Percentiles rank a stretch among this genome's conserved stretches.
phyloP scores from a whole-genome alignment of 2,113 vertebrate genomes.

The Isurus oxyrinchus region DNA sequence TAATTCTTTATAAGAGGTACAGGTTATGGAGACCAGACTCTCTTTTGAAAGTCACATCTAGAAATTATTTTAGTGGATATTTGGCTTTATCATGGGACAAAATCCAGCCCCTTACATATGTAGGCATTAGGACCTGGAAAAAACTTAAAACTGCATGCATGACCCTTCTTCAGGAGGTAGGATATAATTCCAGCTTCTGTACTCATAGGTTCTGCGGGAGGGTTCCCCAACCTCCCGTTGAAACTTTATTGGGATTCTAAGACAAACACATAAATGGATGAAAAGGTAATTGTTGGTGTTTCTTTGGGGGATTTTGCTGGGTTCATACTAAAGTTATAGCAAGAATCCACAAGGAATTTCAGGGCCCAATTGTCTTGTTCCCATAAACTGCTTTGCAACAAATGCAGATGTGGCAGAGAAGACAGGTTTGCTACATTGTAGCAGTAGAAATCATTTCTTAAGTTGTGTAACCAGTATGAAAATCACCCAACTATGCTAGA shows the following conservation, averaged over 20 bases:
- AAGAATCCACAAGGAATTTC: too few relatives aligned
- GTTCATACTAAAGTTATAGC: background rate
- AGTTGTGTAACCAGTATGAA: background rate
- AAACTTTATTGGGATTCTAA: background rate
- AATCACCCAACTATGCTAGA: background rate
- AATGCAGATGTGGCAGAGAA: background rate
- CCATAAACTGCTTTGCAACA: background rate
- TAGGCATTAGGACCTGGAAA: background rate
- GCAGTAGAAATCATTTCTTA: background rate
- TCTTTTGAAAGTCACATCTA: background rate
- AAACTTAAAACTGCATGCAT: background rate
- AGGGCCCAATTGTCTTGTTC: background rate
- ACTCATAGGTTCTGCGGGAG: background rate
- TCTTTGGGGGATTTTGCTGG: background rate
- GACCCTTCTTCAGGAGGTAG: background rate
- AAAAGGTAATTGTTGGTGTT: background rate
- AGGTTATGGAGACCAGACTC: background rate
- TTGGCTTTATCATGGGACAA: background rate
- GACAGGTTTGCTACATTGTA: background rate
- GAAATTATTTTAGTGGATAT: background rate
- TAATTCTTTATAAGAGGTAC: constrained; percentile 28
- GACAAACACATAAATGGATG: background rate
- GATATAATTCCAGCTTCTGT: background rate
- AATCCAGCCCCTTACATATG: background rate
- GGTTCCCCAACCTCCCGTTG: background rate